Percentiles rank a stretch among this genome's conserved stretches.
These are phyloP conservation scores for Sarcoramphus papa DNA, from an alignment of 2,797 vertebrate genomes.

Conservation along the genomic window DNA sequence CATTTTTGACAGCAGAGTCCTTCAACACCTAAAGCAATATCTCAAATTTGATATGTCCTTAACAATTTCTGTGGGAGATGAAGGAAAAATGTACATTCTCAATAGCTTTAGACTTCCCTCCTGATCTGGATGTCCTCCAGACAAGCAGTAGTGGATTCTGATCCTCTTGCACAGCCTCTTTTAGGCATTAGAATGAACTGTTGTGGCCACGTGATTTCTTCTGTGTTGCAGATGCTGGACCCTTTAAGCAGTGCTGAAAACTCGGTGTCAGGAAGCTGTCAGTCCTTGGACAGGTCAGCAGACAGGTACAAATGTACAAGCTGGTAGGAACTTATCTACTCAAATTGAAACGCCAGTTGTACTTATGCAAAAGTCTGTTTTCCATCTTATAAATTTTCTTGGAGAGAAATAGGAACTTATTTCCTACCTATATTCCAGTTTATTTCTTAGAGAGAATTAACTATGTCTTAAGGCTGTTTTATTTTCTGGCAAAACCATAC, in stretches of 20 bases:
- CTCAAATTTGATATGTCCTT: not conserved
- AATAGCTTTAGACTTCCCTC: not conserved
- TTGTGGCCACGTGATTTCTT: not conserved
- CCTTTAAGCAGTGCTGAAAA: constrained; percentile 95
- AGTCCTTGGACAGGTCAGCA: constrained; percentile 92
- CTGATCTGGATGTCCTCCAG: not conserved
- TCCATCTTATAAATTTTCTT: not conserved
- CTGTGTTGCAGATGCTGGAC: constrained; percentile 85
- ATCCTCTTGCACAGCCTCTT: not conserved
- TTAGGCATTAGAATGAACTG: not conserved
- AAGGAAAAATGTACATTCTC: not conserved
- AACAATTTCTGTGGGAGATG: not conserved
- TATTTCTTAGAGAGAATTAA: not conserved
- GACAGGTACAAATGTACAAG: constrained; percentile 82
- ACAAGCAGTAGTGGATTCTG: not conserved
- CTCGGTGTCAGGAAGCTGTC: constrained; percentile 94
- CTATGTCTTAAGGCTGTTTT: not conserved
- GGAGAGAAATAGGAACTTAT: not conserved
- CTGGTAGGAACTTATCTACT: not conserved
- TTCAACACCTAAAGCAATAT: not conserved
- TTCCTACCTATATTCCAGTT: not conserved
- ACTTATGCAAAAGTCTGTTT: not conserved
- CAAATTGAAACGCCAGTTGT: not conserved
- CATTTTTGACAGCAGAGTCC: not conserved
- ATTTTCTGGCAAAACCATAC: not conserved